Conservation (phyloP, 92 coral and sea anemone species). For the Plumapathes pennacea region DNA sequence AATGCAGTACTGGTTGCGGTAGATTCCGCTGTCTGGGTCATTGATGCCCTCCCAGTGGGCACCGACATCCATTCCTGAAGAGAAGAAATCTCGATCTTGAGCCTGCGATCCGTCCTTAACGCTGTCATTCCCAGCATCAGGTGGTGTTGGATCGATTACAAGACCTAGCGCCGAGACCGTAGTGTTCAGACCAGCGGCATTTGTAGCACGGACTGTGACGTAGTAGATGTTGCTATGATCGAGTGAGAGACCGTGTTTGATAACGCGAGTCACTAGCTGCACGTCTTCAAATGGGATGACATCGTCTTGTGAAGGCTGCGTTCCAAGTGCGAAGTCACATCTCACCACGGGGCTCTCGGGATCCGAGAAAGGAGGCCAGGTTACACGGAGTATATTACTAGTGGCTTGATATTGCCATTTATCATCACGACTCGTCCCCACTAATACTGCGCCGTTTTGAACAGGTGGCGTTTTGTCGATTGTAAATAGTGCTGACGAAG, state of each 20-base stretch:
- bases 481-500: constrained; percentile 37
- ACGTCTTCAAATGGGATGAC: constrained; percentile 52
- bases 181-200: constrained; percentile 72
- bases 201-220: constrained; percentile 70
- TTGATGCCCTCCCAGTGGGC: constrained; percentile 81
- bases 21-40: constrained; percentile 80
- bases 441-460: constrained; percentile 37
- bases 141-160: constrained; percentile 71
- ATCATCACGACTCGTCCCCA: constrained; percentile 44
- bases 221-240: constrained; percentile 49
- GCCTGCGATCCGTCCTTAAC: constrained; percentile 72
- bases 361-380: constrained; percentile 79
- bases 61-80: constrained; percentile 38
- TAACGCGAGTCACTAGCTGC: constrained; percentile 50
- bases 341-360: constrained; percentile 58
- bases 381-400: constrained; percentile 37
- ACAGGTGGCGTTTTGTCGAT: constrained; percentile 72
- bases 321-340: constrained; percentile 76
- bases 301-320: constrained; percentile 47
- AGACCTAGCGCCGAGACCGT: constrained; percentile 44
- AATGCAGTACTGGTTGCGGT: constrained; percentile 60
- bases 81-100: constrained; percentile 61
- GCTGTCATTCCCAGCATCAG: constrained; percentile 57
- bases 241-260: constrained; percentile 41
- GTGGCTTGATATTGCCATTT: constrained; percentile 54